phyloP scores from a whole-genome alignment of 2,797 vertebrate genomes.

The Typhlichthys subterraneus region DNA sequence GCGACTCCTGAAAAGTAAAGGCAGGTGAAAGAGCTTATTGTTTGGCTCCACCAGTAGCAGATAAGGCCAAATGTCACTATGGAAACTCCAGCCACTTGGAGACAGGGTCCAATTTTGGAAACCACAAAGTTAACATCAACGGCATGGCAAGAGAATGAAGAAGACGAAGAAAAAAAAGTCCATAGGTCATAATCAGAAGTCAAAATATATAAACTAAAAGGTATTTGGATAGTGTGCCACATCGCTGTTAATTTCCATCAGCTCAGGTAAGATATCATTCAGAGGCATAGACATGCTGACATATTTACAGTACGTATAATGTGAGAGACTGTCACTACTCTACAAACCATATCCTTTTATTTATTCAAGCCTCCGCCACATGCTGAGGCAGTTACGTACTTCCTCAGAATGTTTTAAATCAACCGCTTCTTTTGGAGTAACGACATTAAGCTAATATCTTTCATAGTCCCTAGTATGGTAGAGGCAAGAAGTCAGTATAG shows the following conservation, averaged over 20 bases:
- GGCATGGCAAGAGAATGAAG: slow-evolving; percentile 71
- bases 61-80: slow-evolving; percentile 90
- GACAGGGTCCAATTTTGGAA: slow-evolving; percentile 94
- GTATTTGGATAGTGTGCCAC: slow-evolving; percentile 74
- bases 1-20: slow-evolving; percentile 48
- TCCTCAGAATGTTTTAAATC: slow-evolving; percentile 66
- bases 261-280: slow-evolving; percentile 66
- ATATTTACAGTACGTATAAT: slow-evolving; percentile 68
- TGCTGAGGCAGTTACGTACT: slow-evolving; percentile 51
- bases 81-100: slow-evolving; percentile 88
- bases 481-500: slow-evolving; percentile 39
- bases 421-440: slow-evolving; percentile 56
- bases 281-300: slow-evolving; percentile 54
- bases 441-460: slow-evolving; percentile 67
- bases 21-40: slow-evolving; percentile 89
- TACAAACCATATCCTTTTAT: slow-evolving; percentile 74
- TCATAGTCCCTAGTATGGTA: slow-evolving; percentile 32
- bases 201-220: slow-evolving; percentile 86
- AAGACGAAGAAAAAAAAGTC: slow-evolving; percentile 82
- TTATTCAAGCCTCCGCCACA: slow-evolving; percentile 64
- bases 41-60: slow-evolving; percentile 85
- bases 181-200: slow-evolving; percentile 86
- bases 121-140: slow-evolving; percentile 95
- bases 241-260: slow-evolving; percentile 74
- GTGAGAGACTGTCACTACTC: slow-evolving; percentile 65